Conservation (phyloP, 2,797 vertebrate genomes). For the Morus bassanus region DNA sequence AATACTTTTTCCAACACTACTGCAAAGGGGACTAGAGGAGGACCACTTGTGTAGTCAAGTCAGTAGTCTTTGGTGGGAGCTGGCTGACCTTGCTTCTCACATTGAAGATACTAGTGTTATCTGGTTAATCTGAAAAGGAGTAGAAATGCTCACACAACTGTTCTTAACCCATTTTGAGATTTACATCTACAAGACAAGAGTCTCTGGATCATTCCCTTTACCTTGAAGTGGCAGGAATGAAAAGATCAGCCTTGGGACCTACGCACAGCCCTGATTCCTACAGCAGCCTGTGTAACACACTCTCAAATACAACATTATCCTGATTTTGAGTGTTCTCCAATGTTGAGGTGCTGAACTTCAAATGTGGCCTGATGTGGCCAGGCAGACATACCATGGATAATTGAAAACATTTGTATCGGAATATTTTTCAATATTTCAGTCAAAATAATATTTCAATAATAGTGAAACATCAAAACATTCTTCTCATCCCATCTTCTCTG, state of each 20-base stretch:
- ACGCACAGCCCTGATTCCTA: neutral
- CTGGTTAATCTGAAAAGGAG: neutral
- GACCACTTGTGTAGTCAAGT: fast-evolving
- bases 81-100: neutral
- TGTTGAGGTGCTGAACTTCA: neutral
- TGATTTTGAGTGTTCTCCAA: neutral
- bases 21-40: neutral
- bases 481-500: neutral
- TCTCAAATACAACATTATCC: neutral
- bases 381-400: neutral
- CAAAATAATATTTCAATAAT: neutral
- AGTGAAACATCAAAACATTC: neutral
- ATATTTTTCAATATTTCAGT: neutral
- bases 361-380: neutral
- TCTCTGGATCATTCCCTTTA: neutral
- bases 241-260: neutral
- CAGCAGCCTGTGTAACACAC: neutral
- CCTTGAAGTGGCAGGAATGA: neutral
- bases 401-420: neutral
- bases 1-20: neutral
- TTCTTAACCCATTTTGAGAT: neutral
- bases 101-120: neutral
- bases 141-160: neutral
- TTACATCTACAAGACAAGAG: neutral
- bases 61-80: neutral